Conservation (phyloP, 2,797 vertebrate genomes). For the Leptodactylus fallax region DNA sequence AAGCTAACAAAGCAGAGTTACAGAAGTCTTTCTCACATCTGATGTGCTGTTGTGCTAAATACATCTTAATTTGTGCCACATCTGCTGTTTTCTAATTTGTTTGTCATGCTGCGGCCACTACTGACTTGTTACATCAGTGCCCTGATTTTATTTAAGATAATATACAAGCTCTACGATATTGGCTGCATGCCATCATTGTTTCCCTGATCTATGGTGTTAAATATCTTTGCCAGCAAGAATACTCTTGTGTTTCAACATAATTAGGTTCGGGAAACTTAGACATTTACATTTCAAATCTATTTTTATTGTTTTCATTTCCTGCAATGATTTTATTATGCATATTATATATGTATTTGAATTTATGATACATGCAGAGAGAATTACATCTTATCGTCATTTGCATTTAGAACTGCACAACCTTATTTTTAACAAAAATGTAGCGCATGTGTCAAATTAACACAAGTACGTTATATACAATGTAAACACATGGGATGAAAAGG, state of each 20-base stretch:
- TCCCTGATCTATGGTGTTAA: conserved; percentile 65
- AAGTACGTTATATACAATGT: not conserved
- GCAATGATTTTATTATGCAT: not conserved
- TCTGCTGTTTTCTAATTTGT: conserved; percentile 84
- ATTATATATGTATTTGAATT: not conserved
- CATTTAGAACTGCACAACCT: not conserved
- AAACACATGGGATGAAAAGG: not conserved
- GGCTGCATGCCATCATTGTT: conserved; percentile 76
- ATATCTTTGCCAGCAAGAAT: conserved; percentile 54
- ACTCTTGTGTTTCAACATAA: conserved; percentile 30
- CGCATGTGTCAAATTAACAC: not conserved
- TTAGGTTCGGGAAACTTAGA: conserved; percentile 18
- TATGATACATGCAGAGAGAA: not conserved
- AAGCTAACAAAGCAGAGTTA: conserved; percentile 79
- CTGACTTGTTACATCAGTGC: conserved; percentile 75
- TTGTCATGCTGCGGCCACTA: conserved; percentile 79
- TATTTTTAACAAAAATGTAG: not conserved
- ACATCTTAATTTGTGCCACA: conserved; percentile 86
- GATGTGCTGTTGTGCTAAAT: conserved; percentile 83
- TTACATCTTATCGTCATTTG: not conserved
- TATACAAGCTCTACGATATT: conserved; percentile 73
- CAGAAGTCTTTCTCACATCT: conserved; percentile 82
- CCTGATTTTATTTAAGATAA: conserved; percentile 71
- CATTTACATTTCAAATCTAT: not conserved
- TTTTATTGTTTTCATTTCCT: not conserved